Base-by-base conservation (phyloP, 2,113 vertebrate species). In the Cnemophilus loriae region DNA sequence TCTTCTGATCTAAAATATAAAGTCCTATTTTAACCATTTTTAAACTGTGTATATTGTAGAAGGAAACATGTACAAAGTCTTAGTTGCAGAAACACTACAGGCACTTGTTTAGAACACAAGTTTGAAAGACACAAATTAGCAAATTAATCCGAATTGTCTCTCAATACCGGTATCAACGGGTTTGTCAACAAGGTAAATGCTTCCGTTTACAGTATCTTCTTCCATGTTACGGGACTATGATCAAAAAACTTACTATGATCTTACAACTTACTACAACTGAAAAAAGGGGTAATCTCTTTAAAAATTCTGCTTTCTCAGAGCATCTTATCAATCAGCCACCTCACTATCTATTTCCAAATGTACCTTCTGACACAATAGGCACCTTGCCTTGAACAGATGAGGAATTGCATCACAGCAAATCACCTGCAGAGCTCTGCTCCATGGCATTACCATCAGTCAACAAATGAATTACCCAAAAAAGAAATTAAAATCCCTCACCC, bases 401-500 rank as follows among this genome's bases (percentile, higher is more conserved):
- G 35, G 0, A 1, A 76, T 0, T 13, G n/a, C 46, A n/a, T 16
- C 41, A 73, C 32, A 89, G 37, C 32, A 60, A 59, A 76, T 2
- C 9, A 32, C 32, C 24, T 16, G 50, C 44, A 82, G 10, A 23
- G 10, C 22, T 83, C 84, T 74, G 46, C 24, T 55, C 46, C 9
- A 0, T 1, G 14, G n/a, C 0, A 2, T 33, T 41, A 39, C 0
- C 0, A 35, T 13, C 39, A 24, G 41, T 5, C 49, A 46, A 42
- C 16, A 63, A 30, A 70, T 2, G 5, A 85, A 76, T 47, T n/a
- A 52, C 6, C 13, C 19, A 13, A 39, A 60, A 28, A n/a, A 79
- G 27, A 84, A 89, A 78, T 27, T 24, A 53, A 70, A 70, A 68
- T 26, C 44, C 68, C 98, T 96, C 98, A 99, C 99, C 99, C 99